Percentiles rank a stretch among this genome's conserved stretches.
Evolutionary conservation across 2,113 vertebrate species (phyloP).

Genomic region (Bubo bubo): DNA sequence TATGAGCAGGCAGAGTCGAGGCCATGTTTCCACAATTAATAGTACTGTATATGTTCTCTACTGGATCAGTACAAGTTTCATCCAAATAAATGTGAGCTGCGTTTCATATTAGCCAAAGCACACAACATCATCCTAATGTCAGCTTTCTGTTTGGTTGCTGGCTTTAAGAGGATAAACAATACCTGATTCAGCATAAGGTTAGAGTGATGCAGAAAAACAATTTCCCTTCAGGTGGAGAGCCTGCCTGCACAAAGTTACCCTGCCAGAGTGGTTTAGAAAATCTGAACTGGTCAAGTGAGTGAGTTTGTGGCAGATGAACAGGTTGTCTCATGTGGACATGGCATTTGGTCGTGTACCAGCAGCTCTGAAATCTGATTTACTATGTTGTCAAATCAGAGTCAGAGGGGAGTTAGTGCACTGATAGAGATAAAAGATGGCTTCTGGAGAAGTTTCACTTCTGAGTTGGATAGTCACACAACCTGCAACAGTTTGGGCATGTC

Average conservation of each 20-base stretch:
- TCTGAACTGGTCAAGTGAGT: background rate
- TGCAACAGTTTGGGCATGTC: background rate
- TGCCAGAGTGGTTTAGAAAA: background rate
- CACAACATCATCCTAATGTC: background rate
- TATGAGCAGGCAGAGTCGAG: background rate
- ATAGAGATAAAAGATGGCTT: background rate
- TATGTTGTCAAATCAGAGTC: background rate
- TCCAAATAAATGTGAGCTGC: background rate
- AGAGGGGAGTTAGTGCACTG: background rate
- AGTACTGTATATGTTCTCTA: background rate
- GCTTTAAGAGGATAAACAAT: background rate
- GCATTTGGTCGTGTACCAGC: background rate
- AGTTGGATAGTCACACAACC: background rate
- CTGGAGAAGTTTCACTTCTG: background rate
- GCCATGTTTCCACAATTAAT: background rate
- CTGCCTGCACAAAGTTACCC: background rate
- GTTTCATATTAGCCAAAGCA: constrained; percentile 11
- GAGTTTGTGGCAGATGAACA: background rate
- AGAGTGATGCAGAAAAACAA: background rate
- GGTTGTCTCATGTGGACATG: background rate
- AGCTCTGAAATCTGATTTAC: background rate
- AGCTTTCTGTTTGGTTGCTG: background rate
- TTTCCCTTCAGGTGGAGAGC: background rate
- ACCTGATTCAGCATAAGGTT: background rate
- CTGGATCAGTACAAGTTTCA: background rate